Conservation (phyloP, 1,140 invertebrate species). For the Pseudobourletiella spinata region DNA sequence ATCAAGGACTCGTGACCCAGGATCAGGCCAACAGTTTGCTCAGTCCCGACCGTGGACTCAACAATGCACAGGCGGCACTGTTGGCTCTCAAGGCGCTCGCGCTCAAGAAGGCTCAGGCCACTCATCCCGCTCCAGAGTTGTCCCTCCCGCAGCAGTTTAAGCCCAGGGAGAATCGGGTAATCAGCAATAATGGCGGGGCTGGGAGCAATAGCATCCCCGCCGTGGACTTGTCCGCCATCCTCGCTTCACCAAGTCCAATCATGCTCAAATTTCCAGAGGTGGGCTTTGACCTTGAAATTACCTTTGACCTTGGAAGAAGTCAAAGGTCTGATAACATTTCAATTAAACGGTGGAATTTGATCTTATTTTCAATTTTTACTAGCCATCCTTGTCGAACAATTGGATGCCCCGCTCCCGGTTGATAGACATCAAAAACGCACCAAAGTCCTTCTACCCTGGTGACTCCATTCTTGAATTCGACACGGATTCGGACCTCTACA, state of each 20-base stretch:
- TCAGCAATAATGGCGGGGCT: not conserved
- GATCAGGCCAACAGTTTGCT: not conserved
- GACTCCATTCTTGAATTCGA: conserved; percentile 37
- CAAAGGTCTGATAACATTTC: too few relatives aligned
- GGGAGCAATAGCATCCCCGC: conserved; percentile 7
- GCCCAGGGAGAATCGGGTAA: conserved; percentile 13
- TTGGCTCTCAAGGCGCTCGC: conserved; percentile 30
- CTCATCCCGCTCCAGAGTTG: conserved; percentile 27
- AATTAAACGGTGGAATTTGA: too few relatives aligned
- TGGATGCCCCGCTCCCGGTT: conserved; percentile 32
- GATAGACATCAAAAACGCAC: conserved; percentile 77
- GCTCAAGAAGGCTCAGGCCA: conserved; percentile 23
- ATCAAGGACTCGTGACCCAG: not conserved
- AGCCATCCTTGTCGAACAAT: not conserved
- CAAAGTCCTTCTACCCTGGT: conserved; percentile 74
- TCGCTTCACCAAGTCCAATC: conserved; percentile 9
- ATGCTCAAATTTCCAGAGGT: not conserved
- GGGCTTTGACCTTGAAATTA: too few relatives aligned
- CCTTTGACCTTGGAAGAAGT: too few relatives aligned
- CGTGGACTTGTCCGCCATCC: conserved; percentile 27
- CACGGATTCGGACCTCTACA: conserved; percentile 45
- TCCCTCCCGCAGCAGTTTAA: conserved; percentile 25
- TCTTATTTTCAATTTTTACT: too few relatives aligned
- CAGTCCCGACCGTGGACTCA: not conserved
- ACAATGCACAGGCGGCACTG: conserved; percentile 14